Evolutionary conservation across 2,113 vertebrate genomes (phyloP).

Genomic region (Stigmatopora argus): DNA sequence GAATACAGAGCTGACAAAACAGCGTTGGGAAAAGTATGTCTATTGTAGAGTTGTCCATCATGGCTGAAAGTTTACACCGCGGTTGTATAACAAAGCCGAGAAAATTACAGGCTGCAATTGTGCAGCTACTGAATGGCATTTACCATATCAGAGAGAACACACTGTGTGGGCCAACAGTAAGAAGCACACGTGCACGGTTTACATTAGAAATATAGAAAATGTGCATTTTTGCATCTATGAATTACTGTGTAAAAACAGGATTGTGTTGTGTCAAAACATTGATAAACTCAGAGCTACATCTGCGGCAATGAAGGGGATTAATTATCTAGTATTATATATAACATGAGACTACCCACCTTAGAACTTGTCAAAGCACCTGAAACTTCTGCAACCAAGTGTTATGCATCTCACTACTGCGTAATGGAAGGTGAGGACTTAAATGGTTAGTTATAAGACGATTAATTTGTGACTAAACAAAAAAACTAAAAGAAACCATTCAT

Average conservation of each 20-base stretch:
- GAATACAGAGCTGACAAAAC: constrained; percentile 15
- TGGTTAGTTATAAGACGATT: constrained; percentile 9
- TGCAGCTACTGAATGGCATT: constrained; percentile 33
- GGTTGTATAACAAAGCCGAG: constrained; percentile 39
- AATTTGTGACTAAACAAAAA: constrained; percentile 12
- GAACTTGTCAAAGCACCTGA: constrained; percentile 38
- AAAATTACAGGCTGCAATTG: constrained; percentile 46
- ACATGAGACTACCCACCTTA: constrained; percentile 49
- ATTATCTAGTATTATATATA: constrained; percentile 60
- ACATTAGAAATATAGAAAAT: constrained; percentile 29
- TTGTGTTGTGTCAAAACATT: constrained; percentile 30
- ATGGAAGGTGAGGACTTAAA: constrained; percentile 14
- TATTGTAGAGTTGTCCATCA: constrained; percentile 46
- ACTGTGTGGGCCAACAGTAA: constrained; percentile 14
- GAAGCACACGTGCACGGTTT: constrained; percentile 31
- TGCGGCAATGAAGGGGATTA: constrained; percentile 45
- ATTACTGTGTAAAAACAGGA: constrained; percentile 20
- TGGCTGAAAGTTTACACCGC: constrained; percentile 35
- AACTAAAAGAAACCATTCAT: constrained; percentile 54
- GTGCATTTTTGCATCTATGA: constrained; percentile 36
- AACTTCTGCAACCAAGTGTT: constrained; percentile 34
- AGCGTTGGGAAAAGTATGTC: constrained; percentile 7
- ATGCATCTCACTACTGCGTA: constrained; percentile 18
- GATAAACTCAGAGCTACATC: constrained; percentile 26
- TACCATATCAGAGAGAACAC: constrained; percentile 22